Evolutionary conservation across 2,797 vertebrate genomes (phyloP).

Genomic region (Myotis daubentonii): DNA sequence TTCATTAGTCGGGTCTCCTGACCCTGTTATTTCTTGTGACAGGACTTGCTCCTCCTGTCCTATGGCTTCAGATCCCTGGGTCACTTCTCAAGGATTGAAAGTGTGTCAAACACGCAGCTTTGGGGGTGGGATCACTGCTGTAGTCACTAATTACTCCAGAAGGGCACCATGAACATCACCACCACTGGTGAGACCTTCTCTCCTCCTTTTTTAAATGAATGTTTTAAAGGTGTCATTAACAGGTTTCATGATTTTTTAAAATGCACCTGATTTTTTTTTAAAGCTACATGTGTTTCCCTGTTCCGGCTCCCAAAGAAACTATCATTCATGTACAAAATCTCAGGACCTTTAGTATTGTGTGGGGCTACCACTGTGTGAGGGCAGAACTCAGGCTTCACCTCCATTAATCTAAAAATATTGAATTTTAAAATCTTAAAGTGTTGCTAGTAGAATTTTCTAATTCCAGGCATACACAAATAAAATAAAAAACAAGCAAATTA

Average conservation of each 20-base stretch:
- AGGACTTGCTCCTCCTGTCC: constrained; percentile 88
- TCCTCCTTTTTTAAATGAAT: constrained; percentile 51
- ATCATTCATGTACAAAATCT: constrained; percentile 47
- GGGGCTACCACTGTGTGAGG: not conserved
- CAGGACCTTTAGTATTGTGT: not conserved
- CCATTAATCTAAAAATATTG: constrained; percentile 27
- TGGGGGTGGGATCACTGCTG: constrained; percentile 77
- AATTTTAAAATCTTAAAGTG: constrained; percentile 63
- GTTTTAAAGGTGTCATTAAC: constrained; percentile 86
- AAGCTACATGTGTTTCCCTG: constrained; percentile 54
- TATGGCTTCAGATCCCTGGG: constrained; percentile 86
- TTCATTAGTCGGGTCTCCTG: constrained; percentile 90
- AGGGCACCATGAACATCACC: constrained; percentile 81
- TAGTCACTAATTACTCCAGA: constrained; percentile 84
- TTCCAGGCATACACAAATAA: not conserved
- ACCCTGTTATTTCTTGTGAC: constrained; percentile 92
- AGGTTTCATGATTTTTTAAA: constrained; percentile 82
- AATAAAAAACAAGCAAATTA: not conserved
- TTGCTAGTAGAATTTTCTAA: constrained; percentile 41
- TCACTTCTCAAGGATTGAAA: constrained; percentile 85
- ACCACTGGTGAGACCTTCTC: constrained; percentile 66
- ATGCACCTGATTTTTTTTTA: constrained; percentile 52
- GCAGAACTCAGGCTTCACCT: not conserved
- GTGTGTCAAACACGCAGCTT: constrained; percentile 84
- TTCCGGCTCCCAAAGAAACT: constrained; percentile 42